Conservation (phyloP, 2,888 invertebrate species). For the Eutolmus rufibarbis region DNA sequence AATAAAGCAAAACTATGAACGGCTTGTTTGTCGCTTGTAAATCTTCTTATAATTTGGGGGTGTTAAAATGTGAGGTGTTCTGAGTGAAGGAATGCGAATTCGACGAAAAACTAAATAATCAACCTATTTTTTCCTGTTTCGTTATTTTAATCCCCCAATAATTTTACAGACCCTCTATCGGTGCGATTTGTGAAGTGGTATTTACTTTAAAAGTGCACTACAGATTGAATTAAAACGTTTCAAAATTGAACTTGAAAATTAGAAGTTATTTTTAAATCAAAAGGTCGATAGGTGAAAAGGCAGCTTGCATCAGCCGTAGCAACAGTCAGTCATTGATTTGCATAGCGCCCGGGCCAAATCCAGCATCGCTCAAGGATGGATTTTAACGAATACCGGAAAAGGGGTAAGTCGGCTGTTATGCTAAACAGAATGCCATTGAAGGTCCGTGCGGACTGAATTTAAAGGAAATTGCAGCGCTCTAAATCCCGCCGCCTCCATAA, state of each 20-base stretch:
- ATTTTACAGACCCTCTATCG: not conserved
- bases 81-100: not conserved
- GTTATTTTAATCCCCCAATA: not conserved
- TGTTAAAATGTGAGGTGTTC: not conserved
- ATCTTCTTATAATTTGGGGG: not conserved
- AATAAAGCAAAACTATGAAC: not conserved
- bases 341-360: not conserved
- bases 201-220: not conserved
- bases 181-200: not conserved
- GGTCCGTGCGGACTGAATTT: not conserved
- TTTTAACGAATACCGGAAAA: constrained; percentile 65
- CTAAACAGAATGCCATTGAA: not conserved
- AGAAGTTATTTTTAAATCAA: not conserved
- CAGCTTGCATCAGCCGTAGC: not conserved
- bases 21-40: not conserved
- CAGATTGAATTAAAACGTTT: not conserved
- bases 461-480: constrained; percentile 16
- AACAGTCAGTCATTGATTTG: not conserved
- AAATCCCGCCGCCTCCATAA: constrained; percentile 8
- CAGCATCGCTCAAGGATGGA: constrained; percentile 59
- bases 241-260: not conserved
- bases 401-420: constrained; percentile 62
- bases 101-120: not conserved
- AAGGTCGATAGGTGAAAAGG: not conserved
- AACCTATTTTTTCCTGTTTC: not conserved